These are phyloP conservation scores for Lapara coniferarum DNA, from an alignment of 2,888 invertebrate species.

Conservation along the genomic window DNA sequence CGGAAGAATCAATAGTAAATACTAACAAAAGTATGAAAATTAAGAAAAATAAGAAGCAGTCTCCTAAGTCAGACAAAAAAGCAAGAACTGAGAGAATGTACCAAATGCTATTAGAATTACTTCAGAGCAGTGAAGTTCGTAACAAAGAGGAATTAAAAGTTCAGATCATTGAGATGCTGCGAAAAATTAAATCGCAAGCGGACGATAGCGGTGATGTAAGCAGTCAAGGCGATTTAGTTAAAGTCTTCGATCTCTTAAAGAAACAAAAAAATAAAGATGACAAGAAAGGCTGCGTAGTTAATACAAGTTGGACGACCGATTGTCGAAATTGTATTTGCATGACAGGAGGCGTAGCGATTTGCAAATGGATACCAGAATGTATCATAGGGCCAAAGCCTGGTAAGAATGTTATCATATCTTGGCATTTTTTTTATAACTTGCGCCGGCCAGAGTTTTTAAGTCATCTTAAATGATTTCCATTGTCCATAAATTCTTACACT, in stretches of 20 bases:
- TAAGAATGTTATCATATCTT: neutral
- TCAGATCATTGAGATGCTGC: neutral
- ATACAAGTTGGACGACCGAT: neutral
- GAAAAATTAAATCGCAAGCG: neutral
- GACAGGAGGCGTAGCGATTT: neutral
- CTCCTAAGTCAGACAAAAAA: neutral
- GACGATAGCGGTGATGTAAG: neutral
- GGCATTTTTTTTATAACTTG: neutral
- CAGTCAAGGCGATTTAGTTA: neutral
- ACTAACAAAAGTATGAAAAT: neutral
- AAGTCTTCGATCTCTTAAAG: neutral
- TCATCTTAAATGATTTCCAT: too few species aligned
- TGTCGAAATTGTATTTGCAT: neutral
- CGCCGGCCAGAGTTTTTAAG: too few species aligned
- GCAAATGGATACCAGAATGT: neutral
- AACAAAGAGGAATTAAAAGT: neutral
- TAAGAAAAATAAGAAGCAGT: neutral
- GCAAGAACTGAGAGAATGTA: neutral
- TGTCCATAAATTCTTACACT: too few species aligned
- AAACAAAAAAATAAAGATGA: neutral
- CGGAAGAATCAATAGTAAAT: neutral
- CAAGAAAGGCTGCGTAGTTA: neutral
- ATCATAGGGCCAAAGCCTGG: neutral
- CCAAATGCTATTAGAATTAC: slow-evolving; percentile 3
- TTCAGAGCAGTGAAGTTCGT: neutral